phyloP scores from a whole-genome alignment of 2,888 invertebrate genomes.

The Malachius bipustulatus region DNA sequence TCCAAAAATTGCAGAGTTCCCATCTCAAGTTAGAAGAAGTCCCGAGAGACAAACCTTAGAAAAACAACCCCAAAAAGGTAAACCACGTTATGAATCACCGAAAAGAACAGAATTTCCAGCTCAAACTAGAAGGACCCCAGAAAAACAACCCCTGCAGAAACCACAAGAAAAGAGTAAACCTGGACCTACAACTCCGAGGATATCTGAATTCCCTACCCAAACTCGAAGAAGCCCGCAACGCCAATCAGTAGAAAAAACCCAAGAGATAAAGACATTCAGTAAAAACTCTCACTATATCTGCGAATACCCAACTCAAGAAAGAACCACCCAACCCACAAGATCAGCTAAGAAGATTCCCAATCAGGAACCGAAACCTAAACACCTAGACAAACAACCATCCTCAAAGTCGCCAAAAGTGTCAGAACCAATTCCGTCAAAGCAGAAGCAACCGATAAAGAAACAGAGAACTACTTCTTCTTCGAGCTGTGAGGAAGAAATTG shows the following conservation, averaged over 20 bases:
- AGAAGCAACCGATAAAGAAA: background rate
- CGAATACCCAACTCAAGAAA: background rate
- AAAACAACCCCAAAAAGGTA: conserved; percentile 3
- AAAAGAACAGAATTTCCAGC: background rate
- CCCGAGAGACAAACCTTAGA: conserved; percentile 9
- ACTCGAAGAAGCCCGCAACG: conserved; percentile 7
- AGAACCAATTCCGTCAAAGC: background rate
- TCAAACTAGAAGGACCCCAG: conserved; percentile 3
- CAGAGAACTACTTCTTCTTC: background rate
- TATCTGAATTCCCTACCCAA: no score
- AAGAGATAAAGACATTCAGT: conserved; percentile 4
- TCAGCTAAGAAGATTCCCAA: background rate
- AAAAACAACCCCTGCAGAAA: conserved; percentile 7
- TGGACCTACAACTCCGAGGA: no score
- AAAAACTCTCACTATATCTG: background rate
- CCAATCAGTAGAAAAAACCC: conserved; percentile 4
- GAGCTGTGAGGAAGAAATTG: background rate
- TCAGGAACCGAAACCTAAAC: background rate
- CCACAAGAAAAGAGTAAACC: no score
- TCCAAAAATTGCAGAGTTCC: conserved; percentile 13
- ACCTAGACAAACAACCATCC: no score
- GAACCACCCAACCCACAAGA: background rate
- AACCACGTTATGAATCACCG: no score
- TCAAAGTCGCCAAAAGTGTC: no score
- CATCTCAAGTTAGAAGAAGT: conserved; percentile 12